Percentiles rank a stretch among this genome's conserved stretches.
Conservation (phyloP, 2,797 vertebrate species). For the Sebastes cheni region DNA sequence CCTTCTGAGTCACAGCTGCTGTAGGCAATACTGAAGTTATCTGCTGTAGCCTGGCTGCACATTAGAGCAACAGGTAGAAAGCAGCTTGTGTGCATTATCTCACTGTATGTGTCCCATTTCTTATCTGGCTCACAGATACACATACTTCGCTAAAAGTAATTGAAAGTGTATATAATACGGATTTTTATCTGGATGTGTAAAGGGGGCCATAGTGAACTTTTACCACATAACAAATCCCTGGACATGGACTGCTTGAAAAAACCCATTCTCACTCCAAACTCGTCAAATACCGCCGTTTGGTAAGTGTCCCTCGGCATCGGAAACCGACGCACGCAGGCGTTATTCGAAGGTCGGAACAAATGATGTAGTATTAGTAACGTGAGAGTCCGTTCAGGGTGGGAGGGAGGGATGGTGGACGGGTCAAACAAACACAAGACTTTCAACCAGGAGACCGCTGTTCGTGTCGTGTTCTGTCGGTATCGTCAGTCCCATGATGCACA, state of each 20-base stretch:
- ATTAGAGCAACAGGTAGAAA: neutral
- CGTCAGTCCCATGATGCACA: too few species aligned
- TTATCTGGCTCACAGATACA: neutral
- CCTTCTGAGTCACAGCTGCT: neutral
- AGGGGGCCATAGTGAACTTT: neutral
- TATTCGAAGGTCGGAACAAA: too few species aligned
- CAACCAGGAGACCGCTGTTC: too few species aligned
- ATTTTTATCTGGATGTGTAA: neutral
- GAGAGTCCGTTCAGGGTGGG: too few species aligned
- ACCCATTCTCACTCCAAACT: accelerated
- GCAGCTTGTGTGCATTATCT: neutral
- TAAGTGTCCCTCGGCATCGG: too few species aligned
- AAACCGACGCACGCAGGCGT: too few species aligned
- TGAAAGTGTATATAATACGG: neutral
- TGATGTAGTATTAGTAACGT: too few species aligned
- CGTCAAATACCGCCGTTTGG: too few species aligned
- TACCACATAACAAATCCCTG: neutral
- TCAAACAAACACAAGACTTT: too few species aligned
- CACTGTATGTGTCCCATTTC: neutral
- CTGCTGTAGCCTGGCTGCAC: neutral
- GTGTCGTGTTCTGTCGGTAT: too few species aligned
- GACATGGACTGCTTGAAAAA: neutral
- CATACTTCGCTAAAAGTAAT: neutral
- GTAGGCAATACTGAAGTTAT: neutral
- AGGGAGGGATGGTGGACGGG: too few species aligned